Conservation (phyloP, 1,140 invertebrate genomes). For the Brachystomella parvula region DNA sequence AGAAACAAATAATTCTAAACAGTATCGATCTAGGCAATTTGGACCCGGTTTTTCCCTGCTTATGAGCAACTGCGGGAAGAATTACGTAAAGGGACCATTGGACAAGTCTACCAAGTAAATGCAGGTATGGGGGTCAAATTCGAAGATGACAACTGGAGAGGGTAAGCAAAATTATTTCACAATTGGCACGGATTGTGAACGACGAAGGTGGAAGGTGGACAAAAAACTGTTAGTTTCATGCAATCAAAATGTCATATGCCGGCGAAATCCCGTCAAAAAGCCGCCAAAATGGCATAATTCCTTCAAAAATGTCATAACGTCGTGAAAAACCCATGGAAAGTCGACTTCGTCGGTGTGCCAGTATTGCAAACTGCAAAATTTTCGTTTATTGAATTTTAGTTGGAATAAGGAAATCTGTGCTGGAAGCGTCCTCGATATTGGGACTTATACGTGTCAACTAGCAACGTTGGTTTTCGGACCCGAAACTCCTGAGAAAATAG, state of each 20-base stretch:
- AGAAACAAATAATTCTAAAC: not conserved
- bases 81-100: constrained; percentile 55
- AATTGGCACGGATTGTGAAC: constrained; percentile 1
- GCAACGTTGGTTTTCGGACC: constrained; percentile 59
- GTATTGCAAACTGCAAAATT: not conserved
- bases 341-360: not conserved
- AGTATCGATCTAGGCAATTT: constrained; percentile 51
- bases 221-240: too few species aligned
- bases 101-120: constrained; percentile 61
- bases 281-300: not conserved
- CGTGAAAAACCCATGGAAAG: constrained; percentile 44
- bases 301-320: too few species aligned
- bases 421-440: constrained; percentile 70
- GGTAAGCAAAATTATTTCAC: not conserved
- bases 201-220: too few species aligned
- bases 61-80: constrained; percentile 58
- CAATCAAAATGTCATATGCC: not conserved
- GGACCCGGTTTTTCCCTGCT: constrained; percentile 71
- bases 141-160: not conserved
- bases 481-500: constrained; percentile 51
- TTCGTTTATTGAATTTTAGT: not conserved
- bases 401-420: constrained; percentile 50
- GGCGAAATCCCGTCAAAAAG: not conserved
- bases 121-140: constrained; percentile 28
- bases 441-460: constrained; percentile 72